Evolutionary conservation across 2,888 invertebrate species (phyloP).

Genomic region (Phengaris alcon): DNA sequence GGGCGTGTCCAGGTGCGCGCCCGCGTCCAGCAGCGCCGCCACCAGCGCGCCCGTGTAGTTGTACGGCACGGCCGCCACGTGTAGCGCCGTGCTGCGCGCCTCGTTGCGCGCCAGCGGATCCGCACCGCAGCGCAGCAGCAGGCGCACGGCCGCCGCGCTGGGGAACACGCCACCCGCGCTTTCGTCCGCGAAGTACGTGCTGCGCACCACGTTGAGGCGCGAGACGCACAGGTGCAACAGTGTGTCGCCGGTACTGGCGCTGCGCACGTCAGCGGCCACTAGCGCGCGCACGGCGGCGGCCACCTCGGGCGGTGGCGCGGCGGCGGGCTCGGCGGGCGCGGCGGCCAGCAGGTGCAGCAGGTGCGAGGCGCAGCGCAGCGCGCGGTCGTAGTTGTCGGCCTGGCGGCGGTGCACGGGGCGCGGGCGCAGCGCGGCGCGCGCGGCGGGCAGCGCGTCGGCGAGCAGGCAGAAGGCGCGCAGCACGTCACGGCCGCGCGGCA

Average conservation of each 20-base stretch:
- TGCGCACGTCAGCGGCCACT: conserved; percentile 82
- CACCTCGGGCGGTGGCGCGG: conserved; percentile 50
- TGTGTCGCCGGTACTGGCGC: conserved; percentile 86
- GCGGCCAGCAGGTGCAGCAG: conserved; percentile 83
- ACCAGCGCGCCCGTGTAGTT: conserved; percentile 77
- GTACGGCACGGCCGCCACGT: conserved; percentile 87
- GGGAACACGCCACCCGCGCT: conserved; percentile 85
- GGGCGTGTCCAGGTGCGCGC: conserved; percentile 92
- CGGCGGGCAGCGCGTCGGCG: conserved; percentile 79
- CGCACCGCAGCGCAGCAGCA: conserved; percentile 88
- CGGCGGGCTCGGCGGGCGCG: conserved; percentile 52
- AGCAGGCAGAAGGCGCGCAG: conserved; percentile 84
- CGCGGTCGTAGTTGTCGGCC: conserved; percentile 89
- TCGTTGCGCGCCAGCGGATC: conserved; percentile 87
- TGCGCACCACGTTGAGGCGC: conserved; percentile 86
- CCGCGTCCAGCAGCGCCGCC: conserved; percentile 80
- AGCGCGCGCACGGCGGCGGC: conserved; percentile 81
- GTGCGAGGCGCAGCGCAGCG: conserved; percentile 88
- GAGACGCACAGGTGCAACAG: conserved; percentile 91
- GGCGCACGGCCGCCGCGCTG: conserved; percentile 81
- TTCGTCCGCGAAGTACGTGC: conserved; percentile 87
- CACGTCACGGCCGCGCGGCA: conserved; percentile 82
- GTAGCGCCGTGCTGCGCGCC: conserved; percentile 88
- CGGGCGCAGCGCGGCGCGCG: conserved; percentile 67
- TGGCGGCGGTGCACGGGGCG: conserved; percentile 88